Evolutionary conservation across 2,888 invertebrate species (phyloP), one percentile per base, ranked within the genome.

Genomic region (Acholoe squamosa): DNA sequence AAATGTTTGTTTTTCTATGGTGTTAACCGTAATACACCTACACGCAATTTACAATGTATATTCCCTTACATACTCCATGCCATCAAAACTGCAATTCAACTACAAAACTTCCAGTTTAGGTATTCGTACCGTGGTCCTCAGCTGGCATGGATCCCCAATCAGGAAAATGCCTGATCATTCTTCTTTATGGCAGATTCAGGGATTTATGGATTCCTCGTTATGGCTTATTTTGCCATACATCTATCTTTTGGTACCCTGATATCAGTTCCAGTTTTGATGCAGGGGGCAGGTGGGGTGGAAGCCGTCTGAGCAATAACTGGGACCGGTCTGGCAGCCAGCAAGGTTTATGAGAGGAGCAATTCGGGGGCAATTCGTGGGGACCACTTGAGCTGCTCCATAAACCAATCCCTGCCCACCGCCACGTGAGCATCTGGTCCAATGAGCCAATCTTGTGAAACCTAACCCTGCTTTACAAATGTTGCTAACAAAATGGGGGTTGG

Each of bases 301-400:
- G 71, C n/a, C 28, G 28, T 3, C 31, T 5, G 31, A 25, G 71
- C 71, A 28, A 71, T 71, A 71, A 71, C 71, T 71, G n/a, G 31
- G 25, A 19, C 19, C 22, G 3, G 71, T 25, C 25, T 28, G 71
- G 71, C 71, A 28, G 71, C n/a, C 71, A 28, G 71, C 71, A 14
- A 22, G 25, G 28, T 71, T 71, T 71, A 71, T 16, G 71, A 28
- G 71, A 16, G 28, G 71, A 28, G 71, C 71, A 28, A 14, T 28
- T 71, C 71, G 14, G 28, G 71, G 16, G 71, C 71, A 28, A 14
- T 28, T 71, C 71, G 14, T 43, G 3, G 43, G 71, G 28, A 28
- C 71, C 71, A 25, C 61, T 71, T 14, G 71, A 71, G 71, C 71
- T 28, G 31, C 28, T 71, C 71, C 71, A 71, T 71, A 71, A 71